These are phyloP conservation scores for Osedax fenrisi DNA, from an alignment of 2,888 invertebrate genomes.

Conservation along the genomic window DNA sequence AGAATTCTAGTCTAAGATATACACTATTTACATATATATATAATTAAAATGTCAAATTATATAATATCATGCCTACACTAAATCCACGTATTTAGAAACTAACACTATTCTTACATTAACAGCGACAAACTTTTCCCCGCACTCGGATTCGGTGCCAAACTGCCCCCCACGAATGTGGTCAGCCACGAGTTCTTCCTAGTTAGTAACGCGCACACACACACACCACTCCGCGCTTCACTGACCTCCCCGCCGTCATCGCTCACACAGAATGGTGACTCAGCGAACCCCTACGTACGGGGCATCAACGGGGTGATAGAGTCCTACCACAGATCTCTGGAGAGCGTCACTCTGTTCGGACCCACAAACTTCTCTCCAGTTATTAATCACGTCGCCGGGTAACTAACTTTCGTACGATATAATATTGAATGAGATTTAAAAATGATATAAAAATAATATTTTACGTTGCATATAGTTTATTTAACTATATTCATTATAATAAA, in stretches of 20 bases:
- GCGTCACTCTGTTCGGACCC: constrained; percentile 46
- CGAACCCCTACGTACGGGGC: constrained; percentile 53
- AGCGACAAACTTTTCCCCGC: constrained; percentile 55
- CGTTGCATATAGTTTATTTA: too few species aligned
- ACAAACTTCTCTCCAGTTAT: constrained; percentile 49
- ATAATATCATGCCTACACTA: too few species aligned
- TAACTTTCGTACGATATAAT: too few species aligned
- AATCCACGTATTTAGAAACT: too few species aligned
- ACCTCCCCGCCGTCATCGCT: too few species aligned
- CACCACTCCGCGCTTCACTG: too few species aligned
- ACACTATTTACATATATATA: background rate
- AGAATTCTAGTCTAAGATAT: too few species aligned
- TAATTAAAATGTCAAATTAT: background rate
- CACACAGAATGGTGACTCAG: constrained; percentile 53
- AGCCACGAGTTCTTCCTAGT: constrained; percentile 54
- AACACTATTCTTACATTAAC: constrained; percentile 37
- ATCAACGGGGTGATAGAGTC: constrained; percentile 44
- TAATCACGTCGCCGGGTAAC: constrained; percentile 47
- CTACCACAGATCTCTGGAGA: constrained; percentile 41
- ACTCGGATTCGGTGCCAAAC: constrained; percentile 54
- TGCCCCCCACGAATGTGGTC: constrained; percentile 52
- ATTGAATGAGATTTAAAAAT: too few species aligned
- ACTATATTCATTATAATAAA: too few species aligned
- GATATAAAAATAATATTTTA: too few species aligned
- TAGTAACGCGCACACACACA: too few species aligned